Evolutionary conservation across 2,113 vertebrate genomes (phyloP), one percentile per base, ranked within the genome.

Genomic region (Carassius gibelio): DNA sequence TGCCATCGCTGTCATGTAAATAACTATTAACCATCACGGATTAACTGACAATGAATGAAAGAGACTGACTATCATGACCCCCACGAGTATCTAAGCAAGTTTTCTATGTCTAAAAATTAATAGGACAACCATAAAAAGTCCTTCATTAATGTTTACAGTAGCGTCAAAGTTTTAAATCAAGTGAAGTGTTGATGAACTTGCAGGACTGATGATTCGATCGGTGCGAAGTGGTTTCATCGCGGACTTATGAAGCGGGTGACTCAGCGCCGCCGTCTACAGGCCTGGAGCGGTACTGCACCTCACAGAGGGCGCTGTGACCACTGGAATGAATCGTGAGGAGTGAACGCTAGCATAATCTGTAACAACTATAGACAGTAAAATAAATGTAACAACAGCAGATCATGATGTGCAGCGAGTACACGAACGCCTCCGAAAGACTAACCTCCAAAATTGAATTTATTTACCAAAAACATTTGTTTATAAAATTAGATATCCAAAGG

Each of bases 1-100:
- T 64, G 92, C 92, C 93, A 94, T 94, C 30, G 13, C 17, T 69
- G 81, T 15, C 15, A 15, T 77, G 11, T 21, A 0, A 11, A 14
- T 30, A 30, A 30, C 6, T n/a, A n/a, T n/a, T 21, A 30, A 52
- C n/a, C 23, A 76, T 55, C 26, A 26, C 48, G 55, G 45, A 76
- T 34, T 34, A 5, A 76, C 8, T 19, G 45, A 3, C 3, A 30
- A 30, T 10, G 8, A 30, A 30, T 10, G 8, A 15, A 76, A 34
- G 8, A 55, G 55, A 76, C 26, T 19, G 50, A 76, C 7, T 17
- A 36, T 10, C 21, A 64, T 45, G n/a, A 3, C 42, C 11, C 36
- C 9, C 68, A 10, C 38, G 11, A 14, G 21, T 23, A 1, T 50
- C 38, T 8, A 48, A 75, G 10, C 17, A 78, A 21, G 21, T 2